Percentiles rank a stretch among this genome's conserved stretches.
Conservation (phyloP, 2,797 vertebrate species). For the Onychomys leucogaster region DNA sequence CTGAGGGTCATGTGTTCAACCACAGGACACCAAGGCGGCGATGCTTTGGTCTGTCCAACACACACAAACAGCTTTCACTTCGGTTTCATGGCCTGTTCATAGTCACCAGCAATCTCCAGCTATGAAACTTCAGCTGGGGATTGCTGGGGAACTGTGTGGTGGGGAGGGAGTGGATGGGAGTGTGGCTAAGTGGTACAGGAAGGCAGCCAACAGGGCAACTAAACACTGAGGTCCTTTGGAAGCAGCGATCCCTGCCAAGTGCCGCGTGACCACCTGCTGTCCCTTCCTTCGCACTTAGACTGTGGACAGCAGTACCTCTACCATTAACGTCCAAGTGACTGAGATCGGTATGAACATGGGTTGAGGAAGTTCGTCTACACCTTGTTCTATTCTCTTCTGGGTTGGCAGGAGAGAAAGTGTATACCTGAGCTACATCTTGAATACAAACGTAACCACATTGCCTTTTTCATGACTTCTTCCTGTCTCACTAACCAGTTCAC, state of each 20-base stretch:
- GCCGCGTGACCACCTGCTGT: background rate
- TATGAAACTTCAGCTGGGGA: background rate
- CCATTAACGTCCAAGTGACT: background rate
- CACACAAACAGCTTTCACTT: background rate
- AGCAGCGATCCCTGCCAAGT: background rate
- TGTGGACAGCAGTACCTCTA: background rate
- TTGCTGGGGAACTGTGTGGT: background rate
- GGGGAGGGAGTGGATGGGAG: accelerated
- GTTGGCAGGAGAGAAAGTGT: background rate
- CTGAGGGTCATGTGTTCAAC: constrained; percentile 25
- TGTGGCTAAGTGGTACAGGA: background rate
- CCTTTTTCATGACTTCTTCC: background rate
- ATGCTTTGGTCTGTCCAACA: background rate
- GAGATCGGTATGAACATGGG: background rate
- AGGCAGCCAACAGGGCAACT: background rate
- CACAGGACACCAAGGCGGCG: background rate
- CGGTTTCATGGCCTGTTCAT: background rate
- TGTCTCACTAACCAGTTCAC: background rate
- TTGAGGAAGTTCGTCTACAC: background rate
- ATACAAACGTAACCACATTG: background rate
- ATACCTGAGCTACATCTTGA: background rate
- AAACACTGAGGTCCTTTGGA: background rate
- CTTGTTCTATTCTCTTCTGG: background rate
- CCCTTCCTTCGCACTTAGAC: background rate
- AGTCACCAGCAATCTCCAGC: background rate